Evolutionary conservation across 2,113 vertebrate genomes (phyloP), one percentile per base, ranked within the genome.

Genomic region (Lutjanus erythropterus): DNA sequence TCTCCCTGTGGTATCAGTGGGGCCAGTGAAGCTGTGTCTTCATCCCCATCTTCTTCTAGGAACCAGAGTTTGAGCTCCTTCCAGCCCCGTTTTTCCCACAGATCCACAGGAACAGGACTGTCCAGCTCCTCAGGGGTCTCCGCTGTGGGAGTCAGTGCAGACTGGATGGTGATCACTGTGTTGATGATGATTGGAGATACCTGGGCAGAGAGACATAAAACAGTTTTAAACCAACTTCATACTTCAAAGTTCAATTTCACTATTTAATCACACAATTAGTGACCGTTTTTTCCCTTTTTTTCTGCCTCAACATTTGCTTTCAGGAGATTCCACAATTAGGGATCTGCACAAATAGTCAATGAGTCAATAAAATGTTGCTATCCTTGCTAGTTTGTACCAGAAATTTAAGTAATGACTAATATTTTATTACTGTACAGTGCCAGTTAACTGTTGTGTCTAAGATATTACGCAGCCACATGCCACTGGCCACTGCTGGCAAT

Each of bases 111-210:
- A 74, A 96, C 92, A 12, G 96, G 92, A 90, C 94, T 95, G 1
- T 94, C 93, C 66, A 94, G 92, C 89, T 96, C 92, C 73, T 96
- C 92, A 0, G 93, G 88, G 10, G 94, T 94, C 92, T 98, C 97
- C 0, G 95, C 86, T 44, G 93, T 94, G 56, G 96, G 95, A 62
- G 92, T 97, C 88, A 99, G 88, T 6, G 95, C 97, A 16, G 97
- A 97, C 66, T 97, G 98, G 88, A 99, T 97, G 80, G 96, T 98
- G 86, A 99, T 97, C 64, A 99, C 96, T 0, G 98, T 99, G 92
- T 99, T 99, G 93, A 99, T 97, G 83, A 99, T 99, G 90, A 99
- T 96, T 37, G 98, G 98, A 86, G 98, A 99, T 68, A 99, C 97
- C 98, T 99, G 91, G 44, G 60, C 61, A 84, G 19, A 50, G 21